Base-by-base conservation (phyloP, 2,888 invertebrate genomes). In the Philonicus albiceps region DNA sequence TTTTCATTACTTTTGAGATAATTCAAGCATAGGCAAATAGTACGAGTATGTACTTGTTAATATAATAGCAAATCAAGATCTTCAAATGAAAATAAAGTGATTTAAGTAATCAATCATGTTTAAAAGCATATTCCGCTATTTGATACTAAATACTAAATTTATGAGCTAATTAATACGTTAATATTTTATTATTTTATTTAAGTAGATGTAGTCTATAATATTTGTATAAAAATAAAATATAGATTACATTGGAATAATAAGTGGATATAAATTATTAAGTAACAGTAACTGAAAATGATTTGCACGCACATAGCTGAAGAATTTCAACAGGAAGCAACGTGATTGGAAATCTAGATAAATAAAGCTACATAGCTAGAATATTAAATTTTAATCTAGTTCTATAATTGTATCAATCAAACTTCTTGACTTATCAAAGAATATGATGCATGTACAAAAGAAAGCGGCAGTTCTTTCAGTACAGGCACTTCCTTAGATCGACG, bases 341-440 rank as follows among this genome's bases (percentile, higher is more conserved):
- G 80, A 80, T 80, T 80, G 27, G 80, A 43, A 80, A 49, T n/a
- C 16, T 22, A 19, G 80, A 80, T 27, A 80, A 27, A 80, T 76
- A 7, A 22, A 19, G 43, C 11, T n/a, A 40, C 22, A 19, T 22
- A 31, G 27, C 31, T 80, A 16, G 49, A 80, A 80, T 80, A 80
- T 81, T 80, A 85, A 87, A 34, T 85, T 81, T 74, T 87, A 85
- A 49, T 87, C 87, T 53, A 87, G 78, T 87, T 87, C 53, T 86
- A 74, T 75, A 85, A 30, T 27, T 53, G 80, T 31, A 80, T 80
- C 80, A 80, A 49, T 49, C 16, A n/a, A 31, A 5, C 49, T 13
- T 80, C 49, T 31, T 53, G 53, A 80, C 53, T 30, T 53, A 76
- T 37, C 40, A 34, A n/a, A n/a, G n/a, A n/a, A n/a, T n/a, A n/a